A percentile compares a stretch with the other conserved stretches of the same genome.
Evolutionary conservation across 2,113 vertebrate species (phyloP).

Genomic region (Siphamia tubifer): DNA sequence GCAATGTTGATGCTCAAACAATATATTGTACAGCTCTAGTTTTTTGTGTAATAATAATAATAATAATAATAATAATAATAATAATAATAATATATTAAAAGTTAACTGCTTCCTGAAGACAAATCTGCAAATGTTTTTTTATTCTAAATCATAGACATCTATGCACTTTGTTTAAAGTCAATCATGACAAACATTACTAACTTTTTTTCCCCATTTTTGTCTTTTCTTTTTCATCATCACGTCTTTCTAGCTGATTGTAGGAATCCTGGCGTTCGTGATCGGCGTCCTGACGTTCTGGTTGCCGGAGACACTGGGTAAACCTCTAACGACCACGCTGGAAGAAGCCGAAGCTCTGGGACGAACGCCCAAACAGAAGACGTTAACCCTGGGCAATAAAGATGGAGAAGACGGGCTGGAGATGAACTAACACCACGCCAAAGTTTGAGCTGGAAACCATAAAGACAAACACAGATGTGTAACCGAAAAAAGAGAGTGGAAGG

Average conservation of each 20-base stretch:
- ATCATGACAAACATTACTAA: too few species aligned
- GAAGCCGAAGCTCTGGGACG: constrained; percentile 81
- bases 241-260: constrained; percentile 84
- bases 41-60: too few species aligned
- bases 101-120: too few species aligned
- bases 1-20: too few species aligned
- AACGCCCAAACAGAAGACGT: constrained; percentile 56
- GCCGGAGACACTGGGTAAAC: constrained; percentile 88
- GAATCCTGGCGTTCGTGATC: constrained; percentile 86
- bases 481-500: neutral
- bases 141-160: too few species aligned
- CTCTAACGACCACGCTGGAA: constrained; percentile 84
- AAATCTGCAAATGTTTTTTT: too few species aligned
- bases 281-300: constrained; percentile 85
- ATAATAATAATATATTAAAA: too few species aligned
- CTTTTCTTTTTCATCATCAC: neutral
- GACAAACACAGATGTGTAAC: neutral
- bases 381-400: neutral
- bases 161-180: too few species aligned
- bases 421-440: constrained; percentile 29
- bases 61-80: too few species aligned
- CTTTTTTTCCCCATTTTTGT: neutral
- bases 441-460: constrained; percentile 20
- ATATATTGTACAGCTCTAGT: too few species aligned
- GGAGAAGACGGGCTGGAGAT: constrained; percentile 68